Base-by-base conservation (phyloP, 1,140 invertebrate species). In the Calliopsis andreniformis region DNA sequence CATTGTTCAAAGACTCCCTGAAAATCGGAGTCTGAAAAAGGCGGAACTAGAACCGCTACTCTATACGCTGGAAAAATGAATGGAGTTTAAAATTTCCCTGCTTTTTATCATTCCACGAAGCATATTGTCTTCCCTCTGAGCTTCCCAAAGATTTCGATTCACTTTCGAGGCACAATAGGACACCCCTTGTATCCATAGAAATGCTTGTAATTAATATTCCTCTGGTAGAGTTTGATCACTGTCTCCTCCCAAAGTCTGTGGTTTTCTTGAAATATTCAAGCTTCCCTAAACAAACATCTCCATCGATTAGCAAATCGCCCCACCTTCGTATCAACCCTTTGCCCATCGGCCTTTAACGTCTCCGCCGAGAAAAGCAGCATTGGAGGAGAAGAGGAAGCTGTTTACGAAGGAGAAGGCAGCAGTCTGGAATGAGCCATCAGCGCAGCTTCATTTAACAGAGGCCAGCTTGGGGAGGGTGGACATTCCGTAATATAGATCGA, bases 231-330 rank as follows among this genome's bases (percentile, higher is more conserved):
- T n/a, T n/a, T n/a, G n/a, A n/a, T n/a, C n/a, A n/a, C n/a, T n/a
- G n/a, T n/a, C n/a, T n/a, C n/a, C n/a, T n/a, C n/a, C n/a, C n/a
- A n/a, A n/a, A n/a, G n/a, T n/a, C n/a, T n/a, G n/a, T n/a, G n/a
- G n/a, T n/a, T n/a, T n/a, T 1, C n/a, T 64, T 10, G 4, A 47
- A 7, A 20, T 6, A 4, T 43, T n/a, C 12, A 43, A 45, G 43
- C n/a, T 47, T 20, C 20, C n/a, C 30, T 35, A 64, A 64, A 35
- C n/a, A 47, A 53, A n/a, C 39, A 61, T 25, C 61, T 25, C 35
- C 3, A 10, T 18, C 51, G 35, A 56, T 3, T 73, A 61, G 66
- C 59, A 73, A 73, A 73, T 73, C 35, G n/a, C 28, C 18, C n/a
- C 28, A 18, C 4, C 56, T 58, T 14, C 18, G 45, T 2, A n/a